Evolutionary conservation across 2,888 invertebrate species (phyloP).

Genomic region (Epistrophe grossulariae): DNA sequence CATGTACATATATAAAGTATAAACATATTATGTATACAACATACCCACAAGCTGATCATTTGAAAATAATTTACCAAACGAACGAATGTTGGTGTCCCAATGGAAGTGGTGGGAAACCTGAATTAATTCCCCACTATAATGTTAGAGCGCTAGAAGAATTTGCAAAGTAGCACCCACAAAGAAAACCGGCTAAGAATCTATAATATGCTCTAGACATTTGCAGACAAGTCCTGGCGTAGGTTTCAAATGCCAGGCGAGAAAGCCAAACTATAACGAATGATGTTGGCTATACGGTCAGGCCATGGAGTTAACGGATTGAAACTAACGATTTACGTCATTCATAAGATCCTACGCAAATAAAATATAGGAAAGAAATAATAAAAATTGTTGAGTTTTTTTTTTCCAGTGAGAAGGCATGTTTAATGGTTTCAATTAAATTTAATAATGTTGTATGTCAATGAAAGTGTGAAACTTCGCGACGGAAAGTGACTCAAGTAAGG

Average conservation of each 20-base stretch:
- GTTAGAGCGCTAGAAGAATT: conserved; percentile 8
- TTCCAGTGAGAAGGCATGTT: not conserved
- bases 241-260: conserved; percentile 12
- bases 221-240: conserved; percentile 21
- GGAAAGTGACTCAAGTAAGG: too few relatives aligned
- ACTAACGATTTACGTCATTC: conserved; percentile 15
- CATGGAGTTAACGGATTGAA: conserved; percentile 8
- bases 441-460: too few relatives aligned
- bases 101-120: conserved; percentile 14
- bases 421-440: too few relatives aligned
- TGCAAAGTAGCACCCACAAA: conserved; percentile 26
- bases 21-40: too few relatives aligned
- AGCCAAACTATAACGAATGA: conserved; percentile 24
- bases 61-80: conserved; percentile 12
- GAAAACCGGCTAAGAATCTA: conserved; percentile 10
- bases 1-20: not conserved
- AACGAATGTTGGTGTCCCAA: conserved; percentile 25
- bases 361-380: not conserved
- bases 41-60: not conserved
- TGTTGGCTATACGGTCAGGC: conserved; percentile 7
- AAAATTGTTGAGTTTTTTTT: not conserved
- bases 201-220: not conserved
- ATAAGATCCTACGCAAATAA: conserved; percentile 6
- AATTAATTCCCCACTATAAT: not conserved
- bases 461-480: too few relatives aligned